Evolutionary conservation across 2,113 vertebrate species (phyloP), one percentile per base, ranked within the genome.

Genomic region (Rattus norvegicus): DNA sequence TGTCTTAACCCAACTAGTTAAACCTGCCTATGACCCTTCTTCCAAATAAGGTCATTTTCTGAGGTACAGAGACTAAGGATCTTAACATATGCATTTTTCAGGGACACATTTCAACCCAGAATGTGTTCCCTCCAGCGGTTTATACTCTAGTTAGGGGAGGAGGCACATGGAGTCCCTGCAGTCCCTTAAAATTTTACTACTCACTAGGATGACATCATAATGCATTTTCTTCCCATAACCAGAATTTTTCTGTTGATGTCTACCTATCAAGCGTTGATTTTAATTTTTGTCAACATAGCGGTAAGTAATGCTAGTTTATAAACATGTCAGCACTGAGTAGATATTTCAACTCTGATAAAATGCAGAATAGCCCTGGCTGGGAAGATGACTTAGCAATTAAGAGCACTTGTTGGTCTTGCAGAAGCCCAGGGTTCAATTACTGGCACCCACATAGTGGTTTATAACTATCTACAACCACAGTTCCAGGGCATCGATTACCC

Each of bases 301-400:
- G 59, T 80, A 96, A 96, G 81, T 59, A 88, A 87, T 73, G 79
- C 30, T 92, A 39, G 19, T 92, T 90, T 79, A 56, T 69, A 89
- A 83, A 79, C 24, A 88, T 33, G 33, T 89, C 19, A 47, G 3
- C 88, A 85, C 52, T 33, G 22, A 16, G 28, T 17, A 81, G 85
- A 86, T 88, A 87, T 91, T 90, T 92, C 54, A 73, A 93, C 61
- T 20, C 67, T 65, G 86, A 89, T 56, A 91, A 95, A 95, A 96
- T 56, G 7, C 30, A 88, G 56, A 88, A 52, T 87, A 83, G 70
- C 1, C 77, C 33, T 79, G 11, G 36, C 56, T 28, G 14, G 56
- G 39, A n/a, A 61, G 56, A 28, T n/a, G 77, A 16, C 52, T 56
- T 33, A 56, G 52, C 79, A 59, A 7, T 63, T 4, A 63, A 43